These are phyloP conservation scores for Hemiprocne comata DNA, from an alignment of 2,113 vertebrate species.

Conservation along the genomic window DNA sequence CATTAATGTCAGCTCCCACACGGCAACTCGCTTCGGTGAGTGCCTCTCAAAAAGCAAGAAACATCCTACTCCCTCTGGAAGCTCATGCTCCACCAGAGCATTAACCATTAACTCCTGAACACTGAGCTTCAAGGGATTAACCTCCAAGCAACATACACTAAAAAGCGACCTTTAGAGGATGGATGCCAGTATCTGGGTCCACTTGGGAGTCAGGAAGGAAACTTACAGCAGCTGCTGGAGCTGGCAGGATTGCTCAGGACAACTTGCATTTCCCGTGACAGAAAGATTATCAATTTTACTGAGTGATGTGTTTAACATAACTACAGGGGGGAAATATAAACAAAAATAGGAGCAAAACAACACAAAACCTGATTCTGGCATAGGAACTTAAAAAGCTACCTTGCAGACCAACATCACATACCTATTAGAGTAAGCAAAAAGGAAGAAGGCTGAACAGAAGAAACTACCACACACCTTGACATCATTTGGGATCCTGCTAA, in stretches of 20 bases:
- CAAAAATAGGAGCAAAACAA: not conserved
- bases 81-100: not conserved
- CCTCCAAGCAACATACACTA: not conserved
- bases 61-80: not conserved
- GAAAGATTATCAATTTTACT: not conserved
- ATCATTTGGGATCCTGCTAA: not conserved
- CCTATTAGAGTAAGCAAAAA: not conserved
- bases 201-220: not conserved
- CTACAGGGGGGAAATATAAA: accelerated
- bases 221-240: not conserved
- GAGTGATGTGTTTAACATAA: not conserved
- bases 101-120: not conserved
- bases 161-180: not conserved
- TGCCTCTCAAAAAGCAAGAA: not conserved
- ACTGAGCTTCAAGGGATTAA: not conserved
- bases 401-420: not conserved
- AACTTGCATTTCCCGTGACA: not conserved
- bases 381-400: not conserved
- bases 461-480: not conserved
- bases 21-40: accelerated
- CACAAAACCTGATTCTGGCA: not conserved
- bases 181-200: not conserved
- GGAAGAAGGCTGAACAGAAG: not conserved
- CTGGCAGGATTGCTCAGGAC: not conserved
- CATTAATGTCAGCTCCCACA: not conserved